Evolutionary conservation across 2,888 invertebrate genomes (phyloP).

Genomic region (Zootermopsis nevadensis): DNA sequence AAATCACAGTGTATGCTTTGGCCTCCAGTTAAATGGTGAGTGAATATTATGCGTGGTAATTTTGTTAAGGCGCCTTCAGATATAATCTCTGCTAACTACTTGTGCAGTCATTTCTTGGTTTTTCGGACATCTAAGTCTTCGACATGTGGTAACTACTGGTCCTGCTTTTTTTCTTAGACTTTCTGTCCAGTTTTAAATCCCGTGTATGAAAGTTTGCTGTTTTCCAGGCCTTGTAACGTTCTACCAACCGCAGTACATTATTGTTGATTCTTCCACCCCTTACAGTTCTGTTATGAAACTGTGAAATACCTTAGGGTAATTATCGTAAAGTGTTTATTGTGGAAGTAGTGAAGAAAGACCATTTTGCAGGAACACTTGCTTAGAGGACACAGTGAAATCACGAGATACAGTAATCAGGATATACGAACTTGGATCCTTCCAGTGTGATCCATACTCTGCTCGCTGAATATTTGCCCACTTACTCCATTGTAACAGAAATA

Average conservation of each 20-base stretch:
- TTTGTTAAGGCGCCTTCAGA: constrained; percentile 18
- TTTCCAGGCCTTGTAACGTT: neutral
- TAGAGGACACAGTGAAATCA: neutral
- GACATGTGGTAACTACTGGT: no score
- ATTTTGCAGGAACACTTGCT: neutral
- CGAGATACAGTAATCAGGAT: neutral
- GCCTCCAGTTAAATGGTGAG: constrained; percentile 27
- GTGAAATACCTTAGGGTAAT: neutral
- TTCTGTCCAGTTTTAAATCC: no score
- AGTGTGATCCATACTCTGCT: neutral
- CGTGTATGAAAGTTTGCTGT: neutral
- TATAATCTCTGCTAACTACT: constrained; percentile 12
- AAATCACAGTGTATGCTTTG: constrained; percentile 32
- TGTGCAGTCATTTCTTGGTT: neutral
- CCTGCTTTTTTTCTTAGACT: neutral
- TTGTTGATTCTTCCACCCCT: neutral
- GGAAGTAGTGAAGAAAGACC: neutral
- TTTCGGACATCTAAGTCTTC: neutral
- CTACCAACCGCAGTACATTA: neutral
- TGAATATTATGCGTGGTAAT: constrained; percentile 29
- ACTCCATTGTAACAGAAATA: no score
- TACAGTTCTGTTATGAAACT: neutral
- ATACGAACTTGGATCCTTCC: neutral
- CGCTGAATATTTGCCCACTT: no score
- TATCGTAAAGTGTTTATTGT: neutral